Conservation (phyloP, 2,797 vertebrate species). For the Acipenser ruthenus region DNA sequence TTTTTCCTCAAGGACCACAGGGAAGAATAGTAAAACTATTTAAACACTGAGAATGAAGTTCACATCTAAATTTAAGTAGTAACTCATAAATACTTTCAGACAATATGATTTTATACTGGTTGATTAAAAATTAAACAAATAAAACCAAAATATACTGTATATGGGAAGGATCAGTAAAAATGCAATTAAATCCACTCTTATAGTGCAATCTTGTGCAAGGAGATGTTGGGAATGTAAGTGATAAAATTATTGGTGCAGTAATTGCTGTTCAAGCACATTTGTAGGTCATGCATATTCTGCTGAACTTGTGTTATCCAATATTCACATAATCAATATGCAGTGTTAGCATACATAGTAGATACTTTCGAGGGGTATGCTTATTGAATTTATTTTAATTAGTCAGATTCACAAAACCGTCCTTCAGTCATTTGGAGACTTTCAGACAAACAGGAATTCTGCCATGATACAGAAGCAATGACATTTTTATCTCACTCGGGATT, state of each 20-base stretch:
- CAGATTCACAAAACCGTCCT: slow-evolving; percentile 17
- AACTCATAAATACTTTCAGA: not conserved
- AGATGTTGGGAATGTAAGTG: slow-evolving; percentile 5
- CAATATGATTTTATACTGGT: too few relatives aligned
- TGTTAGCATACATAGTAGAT: slow-evolving; percentile 20
- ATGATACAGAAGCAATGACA: slow-evolving; percentile 10
- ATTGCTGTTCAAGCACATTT: slow-evolving; percentile 26
- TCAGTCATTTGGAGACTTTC: slow-evolving; percentile 23
- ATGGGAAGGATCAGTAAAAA: slow-evolving; percentile 5
- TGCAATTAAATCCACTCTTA: not conserved
- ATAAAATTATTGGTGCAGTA: slow-evolving; percentile 14
- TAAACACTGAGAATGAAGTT: not conserved
- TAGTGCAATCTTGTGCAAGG: not conserved
- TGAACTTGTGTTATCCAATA: slow-evolving; percentile 30
- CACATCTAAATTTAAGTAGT: not conserved
- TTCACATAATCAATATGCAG: slow-evolving; percentile 28
- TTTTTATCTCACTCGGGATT: slow-evolving; percentile 11
- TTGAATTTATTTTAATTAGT: slow-evolving; percentile 28
- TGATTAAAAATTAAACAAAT: too few relatives aligned
- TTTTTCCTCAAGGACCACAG: too few relatives aligned
- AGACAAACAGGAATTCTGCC: slow-evolving; percentile 19
- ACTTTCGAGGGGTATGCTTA: slow-evolving; percentile 1
- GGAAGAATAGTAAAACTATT: too few relatives aligned
- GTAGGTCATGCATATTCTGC: slow-evolving; percentile 22
- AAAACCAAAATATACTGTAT: not conserved